Percentiles rank a stretch among this genome's conserved stretches.
phyloP scores from a whole-genome alignment of 2,113 vertebrate genomes.

The Myiopsitta monachus region DNA sequence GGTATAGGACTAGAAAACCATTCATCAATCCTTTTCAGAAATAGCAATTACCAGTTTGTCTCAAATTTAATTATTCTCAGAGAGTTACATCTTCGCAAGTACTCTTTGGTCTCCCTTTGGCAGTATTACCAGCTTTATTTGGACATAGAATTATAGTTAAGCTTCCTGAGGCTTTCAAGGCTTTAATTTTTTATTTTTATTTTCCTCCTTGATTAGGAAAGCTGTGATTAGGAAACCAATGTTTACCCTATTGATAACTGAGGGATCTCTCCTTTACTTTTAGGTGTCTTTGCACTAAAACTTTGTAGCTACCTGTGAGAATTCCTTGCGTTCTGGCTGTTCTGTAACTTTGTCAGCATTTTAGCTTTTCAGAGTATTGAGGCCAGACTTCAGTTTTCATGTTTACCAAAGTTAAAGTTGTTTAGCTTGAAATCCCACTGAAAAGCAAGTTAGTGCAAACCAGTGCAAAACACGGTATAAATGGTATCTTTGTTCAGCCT shows the following conservation, averaged over 20 bases:
- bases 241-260: background rate
- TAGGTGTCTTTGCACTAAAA: background rate
- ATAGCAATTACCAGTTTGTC: background rate
- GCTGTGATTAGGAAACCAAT: background rate
- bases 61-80: background rate
- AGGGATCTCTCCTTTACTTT: background rate
- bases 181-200: accelerated
- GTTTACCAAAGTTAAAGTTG: background rate
- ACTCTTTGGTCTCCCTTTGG: background rate
- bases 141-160: background rate
- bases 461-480: background rate
- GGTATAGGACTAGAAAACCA: background rate
- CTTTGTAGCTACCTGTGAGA: background rate
- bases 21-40: background rate
- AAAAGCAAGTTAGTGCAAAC: background rate
- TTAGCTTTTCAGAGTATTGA: background rate
- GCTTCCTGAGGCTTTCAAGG: background rate
- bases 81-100: background rate
- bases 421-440: background rate
- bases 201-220: background rate
- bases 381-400: background rate
- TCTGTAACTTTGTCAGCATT: background rate
- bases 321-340: background rate
- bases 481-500: background rate
- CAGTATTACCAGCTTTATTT: background rate